Evolutionary conservation across 2,113 vertebrate species (phyloP), one percentile per base, ranked within the genome.

Genomic region (Phaethon lepturus): DNA sequence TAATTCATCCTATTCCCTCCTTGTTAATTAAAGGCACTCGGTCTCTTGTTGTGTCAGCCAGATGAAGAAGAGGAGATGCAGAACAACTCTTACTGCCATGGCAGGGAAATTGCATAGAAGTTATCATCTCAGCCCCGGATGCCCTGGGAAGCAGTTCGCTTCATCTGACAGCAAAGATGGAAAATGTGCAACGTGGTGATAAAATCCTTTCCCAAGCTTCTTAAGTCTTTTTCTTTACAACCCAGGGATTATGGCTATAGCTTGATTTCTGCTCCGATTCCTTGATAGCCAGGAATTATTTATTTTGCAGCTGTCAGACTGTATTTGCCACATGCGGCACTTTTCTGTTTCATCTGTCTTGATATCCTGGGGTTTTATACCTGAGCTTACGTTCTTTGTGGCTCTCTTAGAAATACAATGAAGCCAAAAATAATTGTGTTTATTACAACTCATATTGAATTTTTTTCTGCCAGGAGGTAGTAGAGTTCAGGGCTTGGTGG

Each of bases 241-340:
- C 17, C 40, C 52, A 17, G 66, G 52, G 77, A 69, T 47, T 47
- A 66, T 26, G 69, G 77, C 86, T 63, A 10, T 33, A 80, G 93
- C 73, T 75, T 62, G 93, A 88, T 95, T 95, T 96, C 94, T 93
- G 86, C 93, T 93, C 84, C 3, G 76, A 95, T 96, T 95, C 89
- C 89, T 82, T 91, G 91, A 88, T 38, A 91, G 89, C 66, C 79
- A 68, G 77, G 89, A 95, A 95, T 94, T 91, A 86, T 85, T 96
- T 75, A 75, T 94, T 95, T 83, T 50, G 95, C 80, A 94, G 93
- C 94, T 94, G 84, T 93, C 95, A 89, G 84, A 20, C 85, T 59
- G 17, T 11, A 9, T 97, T 96, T 96, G 73, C 91, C 71, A 38
- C 95, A 66, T 7, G 62, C 2, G 2, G 87, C 0, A 24, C n/a